phyloP scores from a whole-genome alignment of 1,140 invertebrate genomes.

The Steinernema khuongi region DNA sequence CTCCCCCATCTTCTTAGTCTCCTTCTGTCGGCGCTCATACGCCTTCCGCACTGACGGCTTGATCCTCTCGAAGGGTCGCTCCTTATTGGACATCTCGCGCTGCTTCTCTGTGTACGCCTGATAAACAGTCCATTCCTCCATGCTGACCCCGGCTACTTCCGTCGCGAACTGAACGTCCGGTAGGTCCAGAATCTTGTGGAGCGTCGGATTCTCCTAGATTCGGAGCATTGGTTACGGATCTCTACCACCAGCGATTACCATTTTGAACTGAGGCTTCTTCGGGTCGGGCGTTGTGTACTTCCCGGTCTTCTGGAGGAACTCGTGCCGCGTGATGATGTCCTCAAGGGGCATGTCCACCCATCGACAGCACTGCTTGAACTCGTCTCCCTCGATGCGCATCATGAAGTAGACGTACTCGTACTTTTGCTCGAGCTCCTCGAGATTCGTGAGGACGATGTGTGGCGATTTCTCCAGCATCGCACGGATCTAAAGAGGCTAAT shows the following conservation, averaged over 20 bases:
- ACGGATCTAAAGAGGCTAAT: slow-evolving; percentile 31
- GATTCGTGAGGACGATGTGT: slow-evolving; percentile 38
- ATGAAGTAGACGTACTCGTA: slow-evolving; percentile 55
- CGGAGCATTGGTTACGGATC: neutral
- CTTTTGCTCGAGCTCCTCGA: slow-evolving; percentile 48
- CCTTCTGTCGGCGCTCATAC: slow-evolving; percentile 41
- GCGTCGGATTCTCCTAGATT: slow-evolving; percentile 47
- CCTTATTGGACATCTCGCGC: slow-evolving; percentile 26
- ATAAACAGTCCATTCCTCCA: slow-evolving; percentile 48
- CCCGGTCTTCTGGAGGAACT: slow-evolving; percentile 48
- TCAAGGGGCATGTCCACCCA: slow-evolving; percentile 40
- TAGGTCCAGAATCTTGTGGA: slow-evolving; percentile 37
- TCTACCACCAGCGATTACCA: slow-evolving; percentile 27
- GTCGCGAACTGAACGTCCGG: slow-evolving; percentile 41
- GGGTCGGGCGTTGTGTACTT: slow-evolving; percentile 46
- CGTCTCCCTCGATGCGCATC: slow-evolving; percentile 44
- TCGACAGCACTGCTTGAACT: slow-evolving; percentile 28
- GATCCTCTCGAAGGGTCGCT: slow-evolving; percentile 47
- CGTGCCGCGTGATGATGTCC: slow-evolving; percentile 46
- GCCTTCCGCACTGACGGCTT: slow-evolving; percentile 49
- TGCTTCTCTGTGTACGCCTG: slow-evolving; percentile 39
- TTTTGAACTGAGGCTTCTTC: slow-evolving; percentile 48
- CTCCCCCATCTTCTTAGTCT: slow-evolving; percentile 27
- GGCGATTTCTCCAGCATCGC: slow-evolving; percentile 37
- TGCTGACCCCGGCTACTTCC: slow-evolving; percentile 37